Conservation (phyloP, 2,113 vertebrate genomes). For the Hippopotamus amphibius region DNA sequence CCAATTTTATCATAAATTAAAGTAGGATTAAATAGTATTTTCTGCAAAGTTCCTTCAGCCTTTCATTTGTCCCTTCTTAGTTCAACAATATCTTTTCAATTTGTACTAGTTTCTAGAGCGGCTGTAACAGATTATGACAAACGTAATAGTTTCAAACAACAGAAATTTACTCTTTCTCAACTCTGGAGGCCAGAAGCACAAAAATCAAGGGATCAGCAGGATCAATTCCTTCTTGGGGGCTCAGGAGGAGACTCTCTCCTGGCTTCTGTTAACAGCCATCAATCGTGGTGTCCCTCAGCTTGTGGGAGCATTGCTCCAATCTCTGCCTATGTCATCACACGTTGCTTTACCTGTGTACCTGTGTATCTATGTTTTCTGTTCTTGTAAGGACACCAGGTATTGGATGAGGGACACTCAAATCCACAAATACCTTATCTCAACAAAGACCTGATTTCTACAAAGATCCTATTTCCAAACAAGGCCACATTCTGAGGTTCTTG, state of each 20-base stretch:
- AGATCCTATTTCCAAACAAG: neutral
- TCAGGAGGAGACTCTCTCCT: neutral
- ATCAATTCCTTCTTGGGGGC: neutral
- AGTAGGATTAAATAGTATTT: neutral
- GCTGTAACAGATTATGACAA: neutral
- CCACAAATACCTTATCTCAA: neutral
- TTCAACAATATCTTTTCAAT: neutral
- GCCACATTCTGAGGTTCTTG: neutral
- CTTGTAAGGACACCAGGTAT: neutral
- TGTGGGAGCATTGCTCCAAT: neutral
- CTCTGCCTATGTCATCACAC: neutral
- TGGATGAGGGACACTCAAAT: neutral
- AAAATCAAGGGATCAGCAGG: too few relatives aligned
- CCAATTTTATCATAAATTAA: neutral
- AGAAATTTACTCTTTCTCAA: neutral
- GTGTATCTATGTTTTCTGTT: neutral
- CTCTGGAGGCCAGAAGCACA: neutral
- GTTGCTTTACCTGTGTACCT: neutral
- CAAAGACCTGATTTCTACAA: neutral
- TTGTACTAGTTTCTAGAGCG: neutral
- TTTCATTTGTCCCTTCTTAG: neutral
- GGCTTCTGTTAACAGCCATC: neutral
- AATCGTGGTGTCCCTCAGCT: fast-evolving
- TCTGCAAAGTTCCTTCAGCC: neutral
- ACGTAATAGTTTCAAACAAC: neutral